These are phyloP conservation scores for Anthophora plumipes DNA, from an alignment of 2,888 invertebrate genomes.

Conservation along the genomic window DNA sequence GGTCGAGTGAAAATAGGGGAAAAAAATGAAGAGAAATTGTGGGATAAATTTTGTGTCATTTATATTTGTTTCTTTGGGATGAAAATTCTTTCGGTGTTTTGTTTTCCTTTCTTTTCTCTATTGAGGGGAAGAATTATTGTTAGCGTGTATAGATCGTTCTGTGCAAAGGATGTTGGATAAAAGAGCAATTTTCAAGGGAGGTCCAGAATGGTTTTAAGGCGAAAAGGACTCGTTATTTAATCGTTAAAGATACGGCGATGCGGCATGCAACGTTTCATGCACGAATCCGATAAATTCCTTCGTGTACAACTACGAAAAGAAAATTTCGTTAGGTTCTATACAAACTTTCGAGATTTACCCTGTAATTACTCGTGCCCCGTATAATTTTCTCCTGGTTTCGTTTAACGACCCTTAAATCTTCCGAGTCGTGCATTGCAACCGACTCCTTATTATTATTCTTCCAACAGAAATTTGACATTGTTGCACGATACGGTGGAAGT, in stretches of 20 bases:
- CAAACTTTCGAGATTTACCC: not conserved
- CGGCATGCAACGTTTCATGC: slow-evolving; percentile 45
- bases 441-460: too few species aligned
- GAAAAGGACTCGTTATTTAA: slow-evolving; percentile 16
- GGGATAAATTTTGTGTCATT: too few species aligned
- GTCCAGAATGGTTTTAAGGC: not conserved
- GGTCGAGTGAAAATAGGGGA: too few species aligned
- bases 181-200: slow-evolving; percentile 15
- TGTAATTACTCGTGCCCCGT: not conserved
- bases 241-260: slow-evolving; percentile 37
- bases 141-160: not conserved
- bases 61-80: too few species aligned
- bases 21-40: too few species aligned
- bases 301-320: not conserved
- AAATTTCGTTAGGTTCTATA: not conserved
- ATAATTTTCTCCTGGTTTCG: not conserved
- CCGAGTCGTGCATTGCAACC: too few species aligned
- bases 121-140: too few species aligned
- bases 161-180: not conserved
- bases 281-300: slow-evolving; percentile 32
- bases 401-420: not conserved
- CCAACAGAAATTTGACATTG: too few species aligned
- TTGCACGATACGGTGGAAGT: too few species aligned
- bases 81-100: too few species aligned
- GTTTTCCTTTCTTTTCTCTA: too few species aligned